Conservation (phyloP, 1,140 invertebrate genomes). For the Nymphalis io region DNA sequence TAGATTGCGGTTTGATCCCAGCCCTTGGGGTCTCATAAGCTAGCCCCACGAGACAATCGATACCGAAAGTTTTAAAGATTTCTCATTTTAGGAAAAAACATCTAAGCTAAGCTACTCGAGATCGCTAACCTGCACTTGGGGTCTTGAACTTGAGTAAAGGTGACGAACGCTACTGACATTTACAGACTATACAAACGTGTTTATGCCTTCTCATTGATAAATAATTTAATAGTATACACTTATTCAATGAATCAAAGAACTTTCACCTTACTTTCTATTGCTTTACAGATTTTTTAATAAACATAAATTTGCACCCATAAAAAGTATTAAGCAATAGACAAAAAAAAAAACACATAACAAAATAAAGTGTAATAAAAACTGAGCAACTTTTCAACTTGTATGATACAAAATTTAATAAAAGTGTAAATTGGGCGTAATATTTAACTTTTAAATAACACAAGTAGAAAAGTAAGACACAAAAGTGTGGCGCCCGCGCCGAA, state of each 20-base stretch:
- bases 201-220: not conserved
- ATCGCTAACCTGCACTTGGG: slow-evolving; percentile 29
- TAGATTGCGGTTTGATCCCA: too few species aligned
- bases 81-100: too few species aligned
- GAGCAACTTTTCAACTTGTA: too few species aligned
- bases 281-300: not conserved
- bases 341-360: not conserved
- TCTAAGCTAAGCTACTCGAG: too few species aligned
- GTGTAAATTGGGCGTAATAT: not conserved
- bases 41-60: too few species aligned
- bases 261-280: too few species aligned
- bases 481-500: slow-evolving; percentile 69
- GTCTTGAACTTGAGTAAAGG: slow-evolving; percentile 69
- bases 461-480: slow-evolving; percentile 43
- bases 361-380: not conserved
- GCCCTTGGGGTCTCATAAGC: too few species aligned
- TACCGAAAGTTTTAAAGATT: too few species aligned
- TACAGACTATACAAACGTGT: slow-evolving; percentile 4
- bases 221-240: too few species aligned
- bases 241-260: too few species aligned
- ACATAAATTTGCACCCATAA: not conserved
- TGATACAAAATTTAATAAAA: not conserved
- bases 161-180: slow-evolving; percentile 65
- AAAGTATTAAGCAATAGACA: not conserved
- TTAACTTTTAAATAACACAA: not conserved